Percentiles rank a stretch among this genome's conserved stretches.
Evolutionary conservation across 2,113 vertebrate genomes (phyloP).

Genomic region (Phaethon lepturus): DNA sequence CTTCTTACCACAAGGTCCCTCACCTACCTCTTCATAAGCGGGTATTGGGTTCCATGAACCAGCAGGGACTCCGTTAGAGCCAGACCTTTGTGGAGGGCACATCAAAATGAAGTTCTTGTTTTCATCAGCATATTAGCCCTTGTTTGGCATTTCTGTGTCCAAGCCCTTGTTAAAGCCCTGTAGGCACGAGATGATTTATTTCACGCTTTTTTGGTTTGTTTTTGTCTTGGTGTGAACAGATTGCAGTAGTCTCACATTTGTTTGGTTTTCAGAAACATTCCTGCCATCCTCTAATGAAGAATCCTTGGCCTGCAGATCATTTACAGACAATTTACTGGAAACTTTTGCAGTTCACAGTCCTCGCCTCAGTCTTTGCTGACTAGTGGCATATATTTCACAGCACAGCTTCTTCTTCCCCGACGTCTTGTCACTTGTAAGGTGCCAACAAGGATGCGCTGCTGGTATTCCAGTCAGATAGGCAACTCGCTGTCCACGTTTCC

Average conservation of each 20-base stretch:
- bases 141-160: not conserved
- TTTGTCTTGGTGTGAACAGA: constrained; percentile 15
- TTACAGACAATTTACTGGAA: not conserved
- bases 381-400: not conserved
- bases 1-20: not conserved
- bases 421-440: not conserved
- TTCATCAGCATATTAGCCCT: not conserved
- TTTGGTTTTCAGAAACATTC: constrained; percentile 12
- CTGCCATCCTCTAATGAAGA: not conserved
- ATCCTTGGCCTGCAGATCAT: not conserved
- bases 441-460: not conserved
- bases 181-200: not conserved
- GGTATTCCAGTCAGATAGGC: not conserved
- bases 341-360: not conserved
- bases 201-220: not conserved
- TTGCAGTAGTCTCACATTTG: not conserved
- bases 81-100: not conserved
- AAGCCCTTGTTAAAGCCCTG: not conserved
- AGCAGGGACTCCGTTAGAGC: not conserved
- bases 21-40: not conserved
- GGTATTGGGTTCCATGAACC: not conserved
- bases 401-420: not conserved
- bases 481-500: not conserved
- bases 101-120: not conserved
- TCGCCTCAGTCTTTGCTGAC: not conserved